Evolutionary conservation across 2,797 vertebrate species (phyloP), one percentile per base, ranked within the genome.

Genomic region (Periparus ater): DNA sequence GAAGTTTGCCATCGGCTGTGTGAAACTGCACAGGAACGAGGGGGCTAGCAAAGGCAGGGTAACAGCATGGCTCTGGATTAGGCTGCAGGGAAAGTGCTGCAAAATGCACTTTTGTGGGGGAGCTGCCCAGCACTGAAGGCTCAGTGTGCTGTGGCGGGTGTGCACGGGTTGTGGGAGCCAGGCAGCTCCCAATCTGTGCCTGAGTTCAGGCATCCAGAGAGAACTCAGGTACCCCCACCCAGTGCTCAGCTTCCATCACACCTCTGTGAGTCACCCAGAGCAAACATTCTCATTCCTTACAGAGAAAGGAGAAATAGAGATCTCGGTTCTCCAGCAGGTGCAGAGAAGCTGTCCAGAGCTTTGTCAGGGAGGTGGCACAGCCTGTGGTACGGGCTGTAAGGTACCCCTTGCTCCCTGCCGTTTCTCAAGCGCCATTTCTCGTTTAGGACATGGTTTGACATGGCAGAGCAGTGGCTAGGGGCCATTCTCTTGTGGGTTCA

Each of bases 281-380:
- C 34, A 80, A 73, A 44, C 0, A 0, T 13, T 45, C 19, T 19
- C 13, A 20, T 8, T 30, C 1, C 0, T 50, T 25, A 22, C 6
- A 45, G 45, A 81, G n/a, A 54, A 65, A 58, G 17, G 44, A 75
- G 38, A 58, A 54, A 22, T 0, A 3, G 23, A 26, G 25, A 8
- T 38, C n/a, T 61, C 1, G 0, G 20, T 4, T 57, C 26, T 68
- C 29, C 13, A 73, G 65, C 21, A 78, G 73, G 30, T 10, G 30
- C 36, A 63, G 87, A 25, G 45, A 55, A 45, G 13, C 36, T 30
- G 11, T 11, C 62, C 36, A 32, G 36, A 26, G 50, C 38, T 78
- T 10, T 53, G 58, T 7, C 71, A 76, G 32, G 48, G 15, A n/a
- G 22, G 16, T 42, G 45, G 65, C 32, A 79, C 15, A 47, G n/a